Base-by-base conservation (phyloP, 2,888 invertebrate genomes). In the Drosophila niveifrons region DNA sequence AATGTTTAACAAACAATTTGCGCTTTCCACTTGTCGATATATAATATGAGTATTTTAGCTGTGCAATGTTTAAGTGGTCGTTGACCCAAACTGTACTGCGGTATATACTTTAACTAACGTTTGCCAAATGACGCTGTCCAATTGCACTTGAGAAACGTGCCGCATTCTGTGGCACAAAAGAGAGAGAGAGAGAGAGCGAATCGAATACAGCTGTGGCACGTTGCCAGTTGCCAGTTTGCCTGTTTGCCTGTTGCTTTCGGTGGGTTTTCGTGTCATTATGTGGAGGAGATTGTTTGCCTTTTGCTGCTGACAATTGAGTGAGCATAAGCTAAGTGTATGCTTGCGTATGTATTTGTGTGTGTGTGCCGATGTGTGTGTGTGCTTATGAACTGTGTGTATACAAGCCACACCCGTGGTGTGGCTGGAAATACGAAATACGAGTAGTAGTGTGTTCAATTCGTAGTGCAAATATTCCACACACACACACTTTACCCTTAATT, bases 371-470 rank as follows among this genome's bases (percentile, higher is more conserved):
- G 9, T 36, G 46, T 52, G 56, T 8, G 51, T 36, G 46, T 66
- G 69, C 53, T 65, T 55, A 58, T 70, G 70, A 70, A 41, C 47
- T 55, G 51, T 74, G 66, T 69, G 66, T 69, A 74, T 70, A 70
- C 59, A 75, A 74, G 62, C 62, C 59, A 48, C 39, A 58, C 55
- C 55, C 52, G 29, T 58, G 55, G 43, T 52, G 6, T 23, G 6
- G 55, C 41, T 36, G 31, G 36, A 36, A 36, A 36, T 36, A 36
- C 31, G 41, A 57, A n/a, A n/a, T n/a, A n/a, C n/a, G n/a, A n/a
- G n/a, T n/a, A n/a, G 53, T 48, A 57, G 69, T 73, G 43, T 8
- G 43, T 8, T 51, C 58, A 58, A 70, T 66, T 51, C 29, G 56
- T 34, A 53, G 36, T 7, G 48, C 13, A 13, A 57, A 46, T 11